Evolutionary conservation across 2,888 invertebrate genomes (phyloP).

Genomic region (Cetonia aurata): DNA sequence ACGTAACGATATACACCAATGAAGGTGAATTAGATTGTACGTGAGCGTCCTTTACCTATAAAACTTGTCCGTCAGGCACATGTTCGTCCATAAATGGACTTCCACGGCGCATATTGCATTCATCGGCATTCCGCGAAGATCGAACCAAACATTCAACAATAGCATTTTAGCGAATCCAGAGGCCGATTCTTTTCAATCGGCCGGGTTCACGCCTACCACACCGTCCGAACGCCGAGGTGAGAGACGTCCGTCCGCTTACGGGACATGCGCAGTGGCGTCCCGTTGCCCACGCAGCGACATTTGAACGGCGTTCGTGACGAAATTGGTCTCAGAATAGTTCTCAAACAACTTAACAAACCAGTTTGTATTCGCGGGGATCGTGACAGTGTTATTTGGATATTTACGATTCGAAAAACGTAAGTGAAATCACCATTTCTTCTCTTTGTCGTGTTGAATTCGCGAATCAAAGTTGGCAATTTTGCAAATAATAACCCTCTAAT

Average conservation of each 20-base stretch:
- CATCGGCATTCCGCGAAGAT: slow-evolving; percentile 1
- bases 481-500: not conserved
- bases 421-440: slow-evolving; percentile 16
- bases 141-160: not conserved
- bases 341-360: slow-evolving; percentile 46
- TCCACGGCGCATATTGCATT: too few species aligned
- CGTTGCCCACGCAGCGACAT: slow-evolving; percentile 54
- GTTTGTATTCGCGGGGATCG: slow-evolving; percentile 36
- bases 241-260: slow-evolving; percentile 24
- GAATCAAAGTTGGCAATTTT: not conserved
- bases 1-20: not conserved
- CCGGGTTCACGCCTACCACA: slow-evolving; percentile 24
- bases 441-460: not conserved
- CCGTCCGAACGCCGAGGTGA: slow-evolving; percentile 29
- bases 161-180: not conserved
- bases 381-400: slow-evolving; percentile 27
- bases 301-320: slow-evolving; percentile 52
- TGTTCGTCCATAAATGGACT: too few species aligned
- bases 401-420: slow-evolving; percentile 19
- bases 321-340: slow-evolving; percentile 53
- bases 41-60: slow-evolving; percentile 26
- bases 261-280: slow-evolving; percentile 43
- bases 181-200: slow-evolving; percentile 22
- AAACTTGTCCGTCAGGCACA: not conserved
- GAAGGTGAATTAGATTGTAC: not conserved